These are phyloP conservation scores for Mesorhabditis belari DNA, from an alignment of 2,888 invertebrate species.

Conservation along the genomic window DNA sequence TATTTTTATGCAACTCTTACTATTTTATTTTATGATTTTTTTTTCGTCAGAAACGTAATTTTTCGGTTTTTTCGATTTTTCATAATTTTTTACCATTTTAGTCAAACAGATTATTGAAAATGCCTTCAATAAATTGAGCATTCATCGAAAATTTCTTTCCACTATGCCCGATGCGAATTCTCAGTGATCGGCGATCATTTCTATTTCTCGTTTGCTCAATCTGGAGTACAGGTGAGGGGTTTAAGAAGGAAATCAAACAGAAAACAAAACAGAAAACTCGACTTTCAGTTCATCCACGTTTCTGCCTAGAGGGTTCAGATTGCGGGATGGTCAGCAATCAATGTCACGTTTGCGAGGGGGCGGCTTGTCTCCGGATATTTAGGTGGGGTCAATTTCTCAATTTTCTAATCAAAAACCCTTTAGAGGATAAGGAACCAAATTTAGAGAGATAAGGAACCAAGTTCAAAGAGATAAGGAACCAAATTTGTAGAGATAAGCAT, in stretches of 20 bases:
- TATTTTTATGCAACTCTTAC: too few relatives aligned
- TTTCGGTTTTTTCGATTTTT: too few relatives aligned
- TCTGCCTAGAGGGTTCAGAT: constrained; percentile 35
- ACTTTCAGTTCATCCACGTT: constrained; percentile 9
- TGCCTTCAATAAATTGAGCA: too few relatives aligned
- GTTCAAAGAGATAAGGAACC: too few relatives aligned
- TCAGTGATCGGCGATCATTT: constrained; percentile 2
- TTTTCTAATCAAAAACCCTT: not conserved
- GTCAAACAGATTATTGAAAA: too few relatives aligned
- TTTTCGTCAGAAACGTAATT: too few relatives aligned
- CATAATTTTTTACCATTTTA: too few relatives aligned
- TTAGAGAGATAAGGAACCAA: not conserved
- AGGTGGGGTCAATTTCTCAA: constrained; percentile 7
- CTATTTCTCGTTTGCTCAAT: not conserved
- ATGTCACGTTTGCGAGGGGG: constrained; percentile 29
- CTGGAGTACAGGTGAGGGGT: not conserved
- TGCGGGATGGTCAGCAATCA: too few relatives aligned
- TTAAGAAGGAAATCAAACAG: not conserved
- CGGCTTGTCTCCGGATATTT: constrained; percentile 27
- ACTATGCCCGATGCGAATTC: constrained; percentile 5
- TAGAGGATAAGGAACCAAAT: not conserved
- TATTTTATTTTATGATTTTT: too few relatives aligned
- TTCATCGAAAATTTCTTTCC: too few relatives aligned
- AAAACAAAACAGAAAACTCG: too few relatives aligned
- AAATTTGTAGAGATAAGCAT: too few relatives aligned